phyloP scores from a whole-genome alignment of 2,888 invertebrate species.

The Desoria tigrina region DNA sequence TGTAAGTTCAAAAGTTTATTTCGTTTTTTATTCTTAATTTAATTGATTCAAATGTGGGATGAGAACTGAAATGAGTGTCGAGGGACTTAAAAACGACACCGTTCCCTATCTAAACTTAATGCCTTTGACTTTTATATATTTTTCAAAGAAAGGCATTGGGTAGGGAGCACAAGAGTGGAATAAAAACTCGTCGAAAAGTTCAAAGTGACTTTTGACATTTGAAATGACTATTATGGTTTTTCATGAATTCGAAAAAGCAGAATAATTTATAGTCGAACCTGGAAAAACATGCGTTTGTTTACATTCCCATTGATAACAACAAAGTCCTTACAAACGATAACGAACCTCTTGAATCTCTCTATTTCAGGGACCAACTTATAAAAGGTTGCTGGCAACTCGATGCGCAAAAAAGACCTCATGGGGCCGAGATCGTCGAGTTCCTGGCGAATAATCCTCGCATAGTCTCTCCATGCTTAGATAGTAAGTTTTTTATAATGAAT shows the following conservation, averaged over 20 bases:
- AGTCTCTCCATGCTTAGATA: conserved; percentile 75
- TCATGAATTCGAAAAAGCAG: neutral
- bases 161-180: neutral
- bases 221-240: neutral
- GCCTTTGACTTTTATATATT: too few relatives aligned
- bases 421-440: conserved; percentile 77
- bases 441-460: conserved; percentile 75
- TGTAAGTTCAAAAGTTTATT: conserved; percentile 65
- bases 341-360: too few relatives aligned
- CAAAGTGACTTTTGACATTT: too few relatives aligned
- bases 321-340: too few relatives aligned
- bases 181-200: too few relatives aligned
- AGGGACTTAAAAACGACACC: too few relatives aligned
- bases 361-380: conserved; percentile 69
- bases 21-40: neutral
- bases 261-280: neutral
- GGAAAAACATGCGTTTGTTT: too few relatives aligned
- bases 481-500: conserved; percentile 20
- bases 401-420: conserved; percentile 70
- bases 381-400: conserved; percentile 78
- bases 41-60: conserved; percentile 23
- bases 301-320: too few relatives aligned
- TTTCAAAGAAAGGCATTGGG: too few relatives aligned
- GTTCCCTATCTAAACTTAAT: too few relatives aligned
- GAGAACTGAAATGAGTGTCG: too few relatives aligned